Percentiles rank a stretch among this genome's conserved stretches.
Evolutionary conservation across 2,888 invertebrate genomes (phyloP).

Genomic region (Papilio protenor): DNA sequence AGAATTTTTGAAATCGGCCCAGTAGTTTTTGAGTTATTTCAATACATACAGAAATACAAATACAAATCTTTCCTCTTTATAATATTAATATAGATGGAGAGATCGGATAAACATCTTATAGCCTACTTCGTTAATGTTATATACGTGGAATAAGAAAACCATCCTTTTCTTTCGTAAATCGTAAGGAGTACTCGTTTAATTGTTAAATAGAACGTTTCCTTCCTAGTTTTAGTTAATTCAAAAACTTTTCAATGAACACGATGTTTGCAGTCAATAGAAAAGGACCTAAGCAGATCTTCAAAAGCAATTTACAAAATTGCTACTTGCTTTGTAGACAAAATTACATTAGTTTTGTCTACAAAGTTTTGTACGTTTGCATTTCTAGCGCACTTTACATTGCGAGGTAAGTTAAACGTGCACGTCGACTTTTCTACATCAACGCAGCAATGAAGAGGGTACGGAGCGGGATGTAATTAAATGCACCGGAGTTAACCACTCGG

Average conservation of each 20-base stretch:
- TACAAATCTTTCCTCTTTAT: no score
- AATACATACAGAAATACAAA: no score
- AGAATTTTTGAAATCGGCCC: no score
- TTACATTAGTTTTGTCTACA: constrained; percentile 18
- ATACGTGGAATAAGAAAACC: background rate
- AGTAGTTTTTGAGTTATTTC: no score
- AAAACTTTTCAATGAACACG: constrained; percentile 8
- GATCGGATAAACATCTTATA: background rate
- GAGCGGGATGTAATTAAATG: constrained; percentile 36
- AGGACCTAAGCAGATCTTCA: constrained; percentile 1
- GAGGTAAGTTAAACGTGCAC: constrained; percentile 10
- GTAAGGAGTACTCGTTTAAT: background rate
- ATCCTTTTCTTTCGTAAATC: background rate
- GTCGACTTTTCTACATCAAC: constrained; percentile 5
- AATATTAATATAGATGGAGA: no score
- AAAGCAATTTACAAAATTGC: constrained; percentile 5
- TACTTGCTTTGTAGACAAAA: background rate
- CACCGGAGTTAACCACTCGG: constrained; percentile 32
- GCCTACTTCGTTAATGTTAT: no score
- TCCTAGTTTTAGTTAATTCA: background rate
- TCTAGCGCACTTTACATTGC: background rate
- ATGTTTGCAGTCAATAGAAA: constrained; percentile 2
- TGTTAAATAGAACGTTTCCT: background rate
- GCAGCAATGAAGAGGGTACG: constrained; percentile 28
- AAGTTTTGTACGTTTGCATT: constrained; percentile 19